Evolutionary conservation across 1,140 invertebrate species (phyloP).

Genomic region (Bombus picipes): DNA sequence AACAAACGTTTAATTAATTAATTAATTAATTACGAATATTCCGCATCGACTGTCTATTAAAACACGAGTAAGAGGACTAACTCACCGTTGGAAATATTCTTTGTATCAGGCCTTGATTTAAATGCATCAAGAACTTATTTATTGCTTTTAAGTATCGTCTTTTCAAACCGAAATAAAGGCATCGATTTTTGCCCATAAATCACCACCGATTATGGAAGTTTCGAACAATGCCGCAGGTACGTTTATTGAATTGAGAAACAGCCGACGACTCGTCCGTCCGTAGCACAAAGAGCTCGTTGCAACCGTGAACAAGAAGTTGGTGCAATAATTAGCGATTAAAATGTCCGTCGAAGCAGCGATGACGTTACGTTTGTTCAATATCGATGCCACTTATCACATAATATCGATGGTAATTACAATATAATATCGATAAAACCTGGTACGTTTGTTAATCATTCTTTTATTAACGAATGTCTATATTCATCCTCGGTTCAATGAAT

Average conservation of each 20-base stretch:
- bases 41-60: background rate
- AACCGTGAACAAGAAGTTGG: constrained; percentile 10
- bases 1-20: constrained; percentile 1
- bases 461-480: background rate
- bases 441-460: background rate
- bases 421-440: background rate
- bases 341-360: background rate
- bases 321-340: constrained; percentile 25
- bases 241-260: constrained; percentile 1
- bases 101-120: background rate
- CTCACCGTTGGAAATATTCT: background rate
- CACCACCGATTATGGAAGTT: background rate
- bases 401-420: background rate
- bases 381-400: background rate
- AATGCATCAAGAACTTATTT: background rate
- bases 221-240: background rate
- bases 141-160: constrained; percentile 1
- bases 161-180: constrained; percentile 7
- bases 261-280: constrained; percentile 1
- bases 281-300: constrained; percentile 14
- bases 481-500: too few species aligned
- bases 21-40: background rate
- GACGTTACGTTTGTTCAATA: background rate
- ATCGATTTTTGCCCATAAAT: constrained; percentile 22
- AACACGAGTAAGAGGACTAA: background rate